Conservation (phyloP, 2,113 vertebrate species). For the Erythrocercus mccallii region DNA sequence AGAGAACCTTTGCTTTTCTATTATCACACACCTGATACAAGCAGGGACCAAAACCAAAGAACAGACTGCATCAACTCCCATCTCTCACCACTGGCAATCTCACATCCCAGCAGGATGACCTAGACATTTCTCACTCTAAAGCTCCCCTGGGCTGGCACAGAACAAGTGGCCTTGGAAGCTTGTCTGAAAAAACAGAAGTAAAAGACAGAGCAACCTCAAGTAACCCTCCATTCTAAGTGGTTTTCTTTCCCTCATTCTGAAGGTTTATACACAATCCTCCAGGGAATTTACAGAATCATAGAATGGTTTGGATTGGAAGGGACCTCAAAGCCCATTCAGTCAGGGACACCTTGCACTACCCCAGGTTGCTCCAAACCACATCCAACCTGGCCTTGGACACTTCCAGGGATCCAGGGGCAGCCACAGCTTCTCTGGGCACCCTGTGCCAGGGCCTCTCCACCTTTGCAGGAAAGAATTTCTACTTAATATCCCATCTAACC, state of each 20-base stretch:
- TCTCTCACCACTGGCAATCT: background rate
- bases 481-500: accelerated
- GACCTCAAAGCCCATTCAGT: background rate
- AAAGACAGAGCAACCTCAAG: background rate
- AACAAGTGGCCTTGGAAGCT: background rate
- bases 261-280: background rate
- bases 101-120: background rate
- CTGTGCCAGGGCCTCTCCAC: accelerated
- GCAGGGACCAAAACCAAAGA: background rate
- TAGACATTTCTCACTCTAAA: background rate
- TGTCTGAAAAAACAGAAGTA: background rate
- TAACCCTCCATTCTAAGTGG: background rate
- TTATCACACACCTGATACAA: background rate
- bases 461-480: background rate
- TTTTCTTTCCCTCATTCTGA: background rate
- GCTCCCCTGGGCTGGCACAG: background rate
- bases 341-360: accelerated
- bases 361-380: accelerated
- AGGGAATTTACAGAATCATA: background rate
- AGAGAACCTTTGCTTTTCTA: background rate
- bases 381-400: background rate
- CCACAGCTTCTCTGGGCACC: background rate
- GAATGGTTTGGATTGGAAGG: background rate
- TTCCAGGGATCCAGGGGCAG: background rate
- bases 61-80: background rate